Conservation (phyloP, 2,888 invertebrate species). For the Drosophila mulleri region DNA sequence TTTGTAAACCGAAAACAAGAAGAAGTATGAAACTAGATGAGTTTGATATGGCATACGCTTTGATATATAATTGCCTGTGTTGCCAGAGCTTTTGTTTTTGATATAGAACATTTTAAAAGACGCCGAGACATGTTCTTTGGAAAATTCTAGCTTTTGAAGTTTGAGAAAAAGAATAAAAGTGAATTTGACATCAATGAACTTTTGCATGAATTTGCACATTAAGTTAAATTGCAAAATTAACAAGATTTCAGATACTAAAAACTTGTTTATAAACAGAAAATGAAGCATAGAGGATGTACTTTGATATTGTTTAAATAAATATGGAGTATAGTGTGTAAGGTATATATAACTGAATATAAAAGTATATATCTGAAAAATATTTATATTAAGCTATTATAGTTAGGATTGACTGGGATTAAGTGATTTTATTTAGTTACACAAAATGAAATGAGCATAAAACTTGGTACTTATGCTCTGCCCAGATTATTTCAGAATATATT, state of each 20-base stretch:
- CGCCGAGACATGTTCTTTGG: conserved; percentile 22
- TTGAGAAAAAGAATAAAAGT: neutral
- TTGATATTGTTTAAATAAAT: neutral
- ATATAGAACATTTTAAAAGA: conserved; percentile 16
- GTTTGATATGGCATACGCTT: conserved; percentile 42
- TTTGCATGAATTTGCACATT: neutral
- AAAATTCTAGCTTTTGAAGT: conserved; percentile 1
- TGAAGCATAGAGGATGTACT: neutral
- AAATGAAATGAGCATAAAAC: too few relatives aligned
- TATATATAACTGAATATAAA: too few relatives aligned
- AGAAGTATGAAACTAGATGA: neutral
- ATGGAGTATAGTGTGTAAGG: too few relatives aligned
- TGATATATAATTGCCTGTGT: conserved; percentile 25
- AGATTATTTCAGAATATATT: too few relatives aligned
- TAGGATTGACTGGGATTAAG: too few relatives aligned
- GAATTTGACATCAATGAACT: neutral
- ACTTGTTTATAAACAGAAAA: neutral
- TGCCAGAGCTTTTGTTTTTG: conserved; percentile 16
- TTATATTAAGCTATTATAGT: too few relatives aligned
- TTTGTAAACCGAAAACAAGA: conserved; percentile 22
- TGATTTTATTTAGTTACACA: too few relatives aligned
- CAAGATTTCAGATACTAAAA: neutral
- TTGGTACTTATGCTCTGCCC: too few relatives aligned
- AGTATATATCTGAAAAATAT: too few relatives aligned
- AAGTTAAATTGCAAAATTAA: neutral